Evolutionary conservation across 1,140 invertebrate genomes (phyloP), one percentile per base, ranked within the genome.

Genomic region (Aphelenchoides avenae): DNA sequence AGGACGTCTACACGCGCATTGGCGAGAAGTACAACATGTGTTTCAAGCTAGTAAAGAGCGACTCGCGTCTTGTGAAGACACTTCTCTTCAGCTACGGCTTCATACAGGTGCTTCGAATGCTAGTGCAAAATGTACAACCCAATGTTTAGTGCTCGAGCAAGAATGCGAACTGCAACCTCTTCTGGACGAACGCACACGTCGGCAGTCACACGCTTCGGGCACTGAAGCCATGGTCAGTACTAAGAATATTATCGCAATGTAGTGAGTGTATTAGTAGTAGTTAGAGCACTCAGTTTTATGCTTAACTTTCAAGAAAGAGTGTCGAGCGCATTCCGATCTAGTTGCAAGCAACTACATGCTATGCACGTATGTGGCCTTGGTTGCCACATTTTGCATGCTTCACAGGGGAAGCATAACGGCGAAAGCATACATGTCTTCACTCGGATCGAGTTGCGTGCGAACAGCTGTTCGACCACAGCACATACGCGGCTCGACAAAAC

Each of bases 161-260:
- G 30, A 68, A 68, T 36, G 18, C 40, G 7, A 61, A 61, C 27
- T 61, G 73, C 22, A 68, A 68, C 39, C 33, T 68, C 13, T 34
- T 70, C 24, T 68, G 65, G 65, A 37, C 65, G 6, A 67, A 70
- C 29, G 70, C 64, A 13, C 64, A 67, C 42, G 20, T 67, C 3
- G 43, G 41, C 26, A 29, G 44, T 11, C 24, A 58, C 41, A 18
- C 48, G 6, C 33, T 68, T 42, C 36, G 65, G 33, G 31, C 44
- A 37, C 40, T 68, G 11, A 27, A 52, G 41, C 34, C 68, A 9
- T 68, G 65, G 64, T 70, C 22, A 4, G 50, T 54, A 52, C n/a
- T 15, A n/a, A 15, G n/a, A 11, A 41, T 29, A 11, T 50, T 27
- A 15, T n/a, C 30, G 1, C n/a, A 15, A 44, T 13, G n/a, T n/a